These are phyloP conservation scores for Benitochromis conjunctus DNA, from an alignment of 2,113 vertebrate genomes.

Conservation along the genomic window DNA sequence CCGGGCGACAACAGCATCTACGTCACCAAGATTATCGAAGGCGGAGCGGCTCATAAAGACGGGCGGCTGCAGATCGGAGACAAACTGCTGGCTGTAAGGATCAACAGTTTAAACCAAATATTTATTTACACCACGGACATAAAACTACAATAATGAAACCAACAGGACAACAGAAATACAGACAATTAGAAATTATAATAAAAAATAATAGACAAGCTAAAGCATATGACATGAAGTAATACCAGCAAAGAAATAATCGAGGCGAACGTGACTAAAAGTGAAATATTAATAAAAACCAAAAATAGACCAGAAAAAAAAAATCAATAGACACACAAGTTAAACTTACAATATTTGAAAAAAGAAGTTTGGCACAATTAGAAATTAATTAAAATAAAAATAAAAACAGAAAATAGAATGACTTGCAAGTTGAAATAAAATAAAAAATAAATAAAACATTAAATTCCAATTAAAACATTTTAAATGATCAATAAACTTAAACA, in stretches of 20 bases:
- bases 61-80: constrained; percentile 96
- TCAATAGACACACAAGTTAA: fast-evolving
- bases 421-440: fast-evolving
- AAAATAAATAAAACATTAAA: background rate
- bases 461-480: background rate
- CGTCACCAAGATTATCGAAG: constrained; percentile 97
- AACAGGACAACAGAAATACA: too few relatives aligned
- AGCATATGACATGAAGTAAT: background rate
- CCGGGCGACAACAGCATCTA: constrained; percentile 99
- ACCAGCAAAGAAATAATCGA: background rate
- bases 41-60: constrained; percentile 95
- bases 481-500: background rate
- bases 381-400: background rate
- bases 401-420: background rate
- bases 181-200: background rate
- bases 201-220: fast-evolving
- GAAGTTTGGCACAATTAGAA: background rate
- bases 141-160: background rate
- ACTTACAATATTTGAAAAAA: fast-evolving
- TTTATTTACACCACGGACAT: background rate
- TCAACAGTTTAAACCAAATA: background rate
- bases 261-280: fast-evolving
- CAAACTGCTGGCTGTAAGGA: constrained; percentile 92
- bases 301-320: background rate
- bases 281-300: background rate